Conservation (phyloP, 1,140 invertebrate species). For the Riptortus pedestris region DNA sequence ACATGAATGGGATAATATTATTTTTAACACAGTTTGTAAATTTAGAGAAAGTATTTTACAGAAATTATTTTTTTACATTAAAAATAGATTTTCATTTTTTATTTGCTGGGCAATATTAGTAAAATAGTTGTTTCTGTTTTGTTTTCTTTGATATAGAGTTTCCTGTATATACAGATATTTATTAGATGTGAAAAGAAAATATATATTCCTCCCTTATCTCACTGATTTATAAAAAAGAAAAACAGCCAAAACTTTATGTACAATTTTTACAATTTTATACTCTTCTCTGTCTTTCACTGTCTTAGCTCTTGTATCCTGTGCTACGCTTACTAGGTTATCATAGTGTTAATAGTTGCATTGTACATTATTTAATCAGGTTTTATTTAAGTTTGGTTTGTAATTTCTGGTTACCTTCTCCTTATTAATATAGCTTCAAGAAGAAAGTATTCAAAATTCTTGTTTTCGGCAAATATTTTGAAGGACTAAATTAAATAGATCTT, state of each 20-base stretch:
- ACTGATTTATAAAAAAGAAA: background rate
- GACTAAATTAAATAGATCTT: slow-evolving; percentile 1
- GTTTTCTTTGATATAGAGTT: background rate
- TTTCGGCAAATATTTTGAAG: slow-evolving; percentile 23
- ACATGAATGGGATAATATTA: background rate
- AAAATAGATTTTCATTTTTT: background rate
- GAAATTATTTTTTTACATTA: slow-evolving; percentile 5
- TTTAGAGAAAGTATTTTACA: slow-evolving; percentile 8
- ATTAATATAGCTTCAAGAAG: background rate
- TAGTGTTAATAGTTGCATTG: slow-evolving; percentile 10
- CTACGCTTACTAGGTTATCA: slow-evolving; percentile 27
- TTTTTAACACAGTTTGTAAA: background rate
- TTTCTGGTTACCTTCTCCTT: background rate
- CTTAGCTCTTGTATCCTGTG: slow-evolving; percentile 17
- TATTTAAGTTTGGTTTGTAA: slow-evolving; percentile 12
- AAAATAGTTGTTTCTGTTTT: background rate
- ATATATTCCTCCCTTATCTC: too few species aligned
- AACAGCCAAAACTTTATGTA: slow-evolving; percentile 15
- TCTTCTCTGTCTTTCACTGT: slow-evolving; percentile 21
- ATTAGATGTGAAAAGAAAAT: slow-evolving; percentile 8
- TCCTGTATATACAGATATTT: background rate
- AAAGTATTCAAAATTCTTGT: slow-evolving; percentile 15
- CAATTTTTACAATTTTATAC: slow-evolving; percentile 24
- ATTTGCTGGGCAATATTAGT: background rate
- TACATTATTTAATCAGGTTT: slow-evolving; percentile 2